A percentile compares a stretch with the other conserved stretches of the same genome.
phyloP scores from a whole-genome alignment of 92 coral and sea anemone genomes.

The Actinernus sp. region DNA sequence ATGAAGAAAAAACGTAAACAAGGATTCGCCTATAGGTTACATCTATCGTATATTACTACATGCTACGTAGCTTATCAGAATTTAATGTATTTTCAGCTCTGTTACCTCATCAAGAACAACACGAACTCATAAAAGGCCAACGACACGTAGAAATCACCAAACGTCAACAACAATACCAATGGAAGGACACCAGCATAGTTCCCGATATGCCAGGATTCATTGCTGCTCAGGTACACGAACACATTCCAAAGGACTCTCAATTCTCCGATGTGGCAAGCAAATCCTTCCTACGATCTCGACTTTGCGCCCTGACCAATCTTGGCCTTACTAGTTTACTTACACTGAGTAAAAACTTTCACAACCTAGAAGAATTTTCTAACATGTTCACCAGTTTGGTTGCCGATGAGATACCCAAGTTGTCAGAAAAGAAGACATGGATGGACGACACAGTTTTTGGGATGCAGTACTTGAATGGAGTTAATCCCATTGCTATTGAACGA shows the following conservation, averaged over 20 bases:
- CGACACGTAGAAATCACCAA: not conserved
- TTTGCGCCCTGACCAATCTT: slow-evolving; percentile 64
- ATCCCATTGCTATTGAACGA: slow-evolving; percentile 61
- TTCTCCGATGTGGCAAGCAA: not conserved
- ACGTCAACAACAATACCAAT: not conserved
- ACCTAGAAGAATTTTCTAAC: slow-evolving; percentile 56
- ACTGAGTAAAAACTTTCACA: slow-evolving; percentile 65
- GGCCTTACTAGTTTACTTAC: no score
- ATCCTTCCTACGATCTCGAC: slow-evolving; percentile 10
- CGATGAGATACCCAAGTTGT: no score
- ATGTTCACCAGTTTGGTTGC: slow-evolving; percentile 20
- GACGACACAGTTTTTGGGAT: slow-evolving; percentile 73
- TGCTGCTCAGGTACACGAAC: not conserved
- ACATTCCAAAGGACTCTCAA: not conserved
- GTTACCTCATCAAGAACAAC: not conserved
- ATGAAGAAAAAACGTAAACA: no score
- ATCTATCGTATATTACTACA: no score
- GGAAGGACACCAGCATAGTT: not conserved
- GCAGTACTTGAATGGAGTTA: slow-evolving; percentile 72
- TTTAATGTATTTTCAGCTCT: no score
- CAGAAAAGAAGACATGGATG: slow-evolving; percentile 59
- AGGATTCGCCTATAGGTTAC: no score
- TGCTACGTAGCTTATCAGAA: no score
- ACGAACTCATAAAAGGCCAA: no score
- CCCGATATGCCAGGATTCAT: not conserved